phyloP scores from a whole-genome alignment of 2,113 vertebrate species.

The Syngnathus scovelli region DNA sequence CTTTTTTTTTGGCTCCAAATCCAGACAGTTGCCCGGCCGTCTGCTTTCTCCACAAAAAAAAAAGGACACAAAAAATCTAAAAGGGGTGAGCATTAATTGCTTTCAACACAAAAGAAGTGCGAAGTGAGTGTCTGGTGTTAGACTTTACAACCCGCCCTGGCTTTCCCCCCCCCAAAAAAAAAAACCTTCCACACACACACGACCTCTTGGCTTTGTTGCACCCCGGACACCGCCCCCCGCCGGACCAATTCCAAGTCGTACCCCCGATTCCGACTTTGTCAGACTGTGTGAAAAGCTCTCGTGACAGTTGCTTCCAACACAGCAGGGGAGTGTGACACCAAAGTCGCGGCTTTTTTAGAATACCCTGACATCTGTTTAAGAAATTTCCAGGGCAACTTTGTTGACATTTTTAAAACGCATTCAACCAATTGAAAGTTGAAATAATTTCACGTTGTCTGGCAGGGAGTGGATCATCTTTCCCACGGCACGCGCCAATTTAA shows the following conservation, averaged over 20 bases:
- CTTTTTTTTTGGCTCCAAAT: too few species aligned
- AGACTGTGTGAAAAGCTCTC: not conserved
- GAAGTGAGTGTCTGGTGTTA: not conserved
- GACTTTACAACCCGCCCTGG: not conserved
- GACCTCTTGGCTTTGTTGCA: too few species aligned
- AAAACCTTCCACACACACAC: too few species aligned
- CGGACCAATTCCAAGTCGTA: not conserved
- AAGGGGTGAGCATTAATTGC: not conserved
- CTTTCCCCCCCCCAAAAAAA: not conserved
- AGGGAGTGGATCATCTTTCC: not conserved
- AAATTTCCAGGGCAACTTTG: not conserved
- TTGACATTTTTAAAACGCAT: not conserved
- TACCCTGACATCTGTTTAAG: not conserved
- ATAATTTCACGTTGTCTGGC: not conserved
- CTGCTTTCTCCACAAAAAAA: too few species aligned
- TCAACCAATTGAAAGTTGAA: too few species aligned
- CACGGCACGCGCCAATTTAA: slow-evolving; percentile 28
- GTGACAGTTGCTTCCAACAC: not conserved
- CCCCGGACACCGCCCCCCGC: too few species aligned
- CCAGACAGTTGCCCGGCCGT: too few species aligned
- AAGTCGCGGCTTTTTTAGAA: not conserved
- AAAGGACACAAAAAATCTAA: too few species aligned
- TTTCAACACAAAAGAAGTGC: not conserved
- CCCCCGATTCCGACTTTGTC: not conserved
- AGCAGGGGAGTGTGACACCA: not conserved